Base-by-base conservation (phyloP, 2,797 vertebrate species). In the Characodon lateralis region DNA sequence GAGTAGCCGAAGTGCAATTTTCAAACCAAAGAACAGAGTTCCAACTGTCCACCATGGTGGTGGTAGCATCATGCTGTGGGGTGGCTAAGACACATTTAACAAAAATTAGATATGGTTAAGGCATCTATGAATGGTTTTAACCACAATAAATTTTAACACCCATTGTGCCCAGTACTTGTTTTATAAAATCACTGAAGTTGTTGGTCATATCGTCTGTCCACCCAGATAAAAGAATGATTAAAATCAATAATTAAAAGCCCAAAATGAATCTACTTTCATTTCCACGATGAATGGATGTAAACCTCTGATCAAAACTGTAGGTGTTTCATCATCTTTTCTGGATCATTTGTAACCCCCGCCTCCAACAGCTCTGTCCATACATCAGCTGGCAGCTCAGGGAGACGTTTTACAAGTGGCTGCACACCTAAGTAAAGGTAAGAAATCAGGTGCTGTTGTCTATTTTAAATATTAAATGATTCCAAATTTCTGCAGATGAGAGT, bases 331-430 rank as follows among this genome's bases (percentile, higher is more conserved):
- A 61, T 61, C 28, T 2, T 61, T 61, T 31, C 6, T 18, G 48
- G 26, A 13, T 70, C 2, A 70, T 55, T n/a, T 72, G 41, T 8
- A 76, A 82, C 22, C 53, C 55, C 41, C 7, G 74, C 82, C 35
- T 43, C 59, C 59, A 0, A 85, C 75, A 99, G 98, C 96, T 0
- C 89, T 99, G 61, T 98, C 98, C 70, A 94, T 99, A 89, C 97
- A 99, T 88, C 98, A 99, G 92, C 92, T 99, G 0, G 97, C 98
- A 0, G 98, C 98, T 24, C 98, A 99, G 56, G 98, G 98, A 0
- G 98, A 99, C 68, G 91, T 99, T 74, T 93, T 93, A 78, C 97
- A 97, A 88, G 94, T 99, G 68, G 96, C 95, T 51, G 93, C 95
- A 73, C 96, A 96, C 76, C 87, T 99, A 61, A 93, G 88, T 73